Evolutionary conservation across 2,113 vertebrate species (phyloP).

Genomic region (Trochalopteron elliotii): DNA sequence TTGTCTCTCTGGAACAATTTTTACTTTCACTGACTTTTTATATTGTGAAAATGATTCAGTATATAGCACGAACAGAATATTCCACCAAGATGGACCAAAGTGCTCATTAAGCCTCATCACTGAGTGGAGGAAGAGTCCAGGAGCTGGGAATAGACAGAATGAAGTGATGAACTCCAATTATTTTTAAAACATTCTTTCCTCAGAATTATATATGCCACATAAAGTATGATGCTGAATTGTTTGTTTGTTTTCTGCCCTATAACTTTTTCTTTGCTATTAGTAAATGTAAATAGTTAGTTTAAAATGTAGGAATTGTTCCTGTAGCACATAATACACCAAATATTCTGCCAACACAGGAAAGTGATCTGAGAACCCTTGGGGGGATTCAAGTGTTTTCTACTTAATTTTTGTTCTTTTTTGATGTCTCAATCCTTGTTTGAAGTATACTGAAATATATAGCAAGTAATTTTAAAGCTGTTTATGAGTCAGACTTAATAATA

Average conservation of each 20-base stretch:
- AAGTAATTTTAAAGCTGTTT: neutral
- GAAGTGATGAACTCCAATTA: neutral
- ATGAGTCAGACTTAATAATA: neutral
- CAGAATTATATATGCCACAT: neutral
- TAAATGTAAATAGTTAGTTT: neutral
- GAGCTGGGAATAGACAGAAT: neutral
- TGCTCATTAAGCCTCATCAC: neutral
- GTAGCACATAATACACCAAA: fast-evolving
- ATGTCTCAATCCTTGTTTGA: neutral
- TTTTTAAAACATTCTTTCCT: neutral
- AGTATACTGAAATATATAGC: neutral
- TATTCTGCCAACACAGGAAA: neutral
- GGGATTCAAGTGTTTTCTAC: neutral
- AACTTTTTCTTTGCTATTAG: neutral
- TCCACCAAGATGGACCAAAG: neutral
- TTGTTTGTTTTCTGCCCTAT: neutral
- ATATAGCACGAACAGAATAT: neutral
- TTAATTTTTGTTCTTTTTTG: neutral
- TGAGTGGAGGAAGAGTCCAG: neutral
- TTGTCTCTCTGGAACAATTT: neutral
- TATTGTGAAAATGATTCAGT: neutral
- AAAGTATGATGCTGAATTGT: neutral
- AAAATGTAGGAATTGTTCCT: neutral
- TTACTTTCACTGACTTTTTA: neutral
- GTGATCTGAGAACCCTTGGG: neutral